phyloP scores from a whole-genome alignment of 2,888 invertebrate genomes.

The Pseudococcus jackbeardsleyi region DNA sequence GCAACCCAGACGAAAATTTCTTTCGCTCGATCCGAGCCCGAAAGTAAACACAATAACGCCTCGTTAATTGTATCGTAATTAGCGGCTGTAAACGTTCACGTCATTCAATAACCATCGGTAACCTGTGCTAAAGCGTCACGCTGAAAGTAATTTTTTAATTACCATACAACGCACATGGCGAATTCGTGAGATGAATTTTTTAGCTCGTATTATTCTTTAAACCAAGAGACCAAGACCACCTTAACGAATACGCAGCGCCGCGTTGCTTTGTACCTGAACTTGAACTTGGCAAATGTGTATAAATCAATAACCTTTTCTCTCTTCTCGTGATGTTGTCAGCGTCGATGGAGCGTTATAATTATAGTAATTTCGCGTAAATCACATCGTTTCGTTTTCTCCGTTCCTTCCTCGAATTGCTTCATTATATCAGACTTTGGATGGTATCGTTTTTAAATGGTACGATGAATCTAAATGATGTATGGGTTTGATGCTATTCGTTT shows the following conservation, averaged over 20 bases:
- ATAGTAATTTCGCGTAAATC: slow-evolving; percentile 25
- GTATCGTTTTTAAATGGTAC: no score
- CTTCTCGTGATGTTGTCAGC: neutral
- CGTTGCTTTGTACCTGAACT: neutral
- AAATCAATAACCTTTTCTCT: slow-evolving; percentile 20
- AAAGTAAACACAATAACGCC: neutral
- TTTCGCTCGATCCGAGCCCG: neutral
- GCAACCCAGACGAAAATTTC: slow-evolving; percentile 7
- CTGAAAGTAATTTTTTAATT: slow-evolving; percentile 37
- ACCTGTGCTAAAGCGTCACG: slow-evolving; percentile 1
- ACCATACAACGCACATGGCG: slow-evolving; percentile 30
- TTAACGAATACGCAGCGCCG: neutral
- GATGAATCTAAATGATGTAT: no score
- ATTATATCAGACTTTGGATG: neutral
- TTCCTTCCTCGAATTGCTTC: neutral
- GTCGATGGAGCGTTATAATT: slow-evolving; percentile 3
- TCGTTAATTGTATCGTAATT: slow-evolving; percentile 33
- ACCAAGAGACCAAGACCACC: neutral
- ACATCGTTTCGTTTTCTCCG: neutral
- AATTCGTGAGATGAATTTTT: slow-evolving; percentile 35
- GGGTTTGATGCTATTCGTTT: no score
- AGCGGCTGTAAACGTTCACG: slow-evolving; percentile 4
- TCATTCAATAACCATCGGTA: slow-evolving; percentile 14
- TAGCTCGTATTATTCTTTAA: neutral
- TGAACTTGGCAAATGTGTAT: slow-evolving; percentile 21